These are phyloP conservation scores for Madoqua kirkii DNA, from an alignment of 2,113 vertebrate species.

Conservation along the genomic window DNA sequence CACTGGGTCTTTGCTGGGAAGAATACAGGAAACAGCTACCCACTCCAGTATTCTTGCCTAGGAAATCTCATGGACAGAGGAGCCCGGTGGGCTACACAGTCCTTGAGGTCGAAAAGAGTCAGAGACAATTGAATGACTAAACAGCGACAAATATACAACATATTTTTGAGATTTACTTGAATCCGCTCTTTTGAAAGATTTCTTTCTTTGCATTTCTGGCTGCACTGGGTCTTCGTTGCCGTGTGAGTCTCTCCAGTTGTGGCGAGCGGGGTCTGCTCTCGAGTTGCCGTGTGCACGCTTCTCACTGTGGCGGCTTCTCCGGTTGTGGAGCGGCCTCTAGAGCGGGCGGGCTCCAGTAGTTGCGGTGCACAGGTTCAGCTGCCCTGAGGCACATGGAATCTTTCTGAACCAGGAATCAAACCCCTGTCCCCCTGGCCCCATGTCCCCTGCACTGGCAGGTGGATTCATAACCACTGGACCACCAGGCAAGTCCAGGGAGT, in stretches of 20 bases:
- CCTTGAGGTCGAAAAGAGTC: not conserved
- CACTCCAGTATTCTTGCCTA: not conserved
- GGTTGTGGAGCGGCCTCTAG: rapidly evolving
- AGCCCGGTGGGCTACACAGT: not conserved
- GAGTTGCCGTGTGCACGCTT: rapidly evolving
- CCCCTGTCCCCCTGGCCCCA: not conserved
- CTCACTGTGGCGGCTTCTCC: rapidly evolving
- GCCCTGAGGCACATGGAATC: not conserved
- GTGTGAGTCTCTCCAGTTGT: not conserved
- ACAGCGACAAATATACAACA: not conserved
- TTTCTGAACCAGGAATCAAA: not conserved
- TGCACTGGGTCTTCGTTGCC: not conserved
- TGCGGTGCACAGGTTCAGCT: not conserved
- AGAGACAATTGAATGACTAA: not conserved
- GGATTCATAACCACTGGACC: not conserved
- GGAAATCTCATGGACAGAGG: not conserved
- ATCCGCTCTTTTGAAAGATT: not conserved
- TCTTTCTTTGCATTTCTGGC: not conserved
- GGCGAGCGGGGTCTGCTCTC: not conserved
- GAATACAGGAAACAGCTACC: not conserved
- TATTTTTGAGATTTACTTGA: not conserved
- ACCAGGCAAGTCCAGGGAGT: not conserved
- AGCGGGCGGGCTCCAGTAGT: not conserved
- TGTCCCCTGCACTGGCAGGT: not conserved
- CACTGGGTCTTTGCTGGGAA: not conserved